phyloP scores from a whole-genome alignment of 2,113 vertebrate species.

The Cebus imitator region DNA sequence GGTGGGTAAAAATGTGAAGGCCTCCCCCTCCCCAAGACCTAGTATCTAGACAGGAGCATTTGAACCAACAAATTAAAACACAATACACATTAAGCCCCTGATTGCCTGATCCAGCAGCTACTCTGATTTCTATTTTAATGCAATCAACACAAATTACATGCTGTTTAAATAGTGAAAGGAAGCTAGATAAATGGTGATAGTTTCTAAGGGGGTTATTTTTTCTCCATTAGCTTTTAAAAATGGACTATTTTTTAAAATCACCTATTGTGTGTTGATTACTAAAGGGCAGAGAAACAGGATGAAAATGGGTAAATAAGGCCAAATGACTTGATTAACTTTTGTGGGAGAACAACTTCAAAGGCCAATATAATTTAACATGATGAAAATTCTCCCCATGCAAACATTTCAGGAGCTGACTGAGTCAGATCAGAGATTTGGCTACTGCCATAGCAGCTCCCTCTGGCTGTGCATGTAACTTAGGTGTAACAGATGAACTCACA shows the following conservation, averaged over 20 bases:
- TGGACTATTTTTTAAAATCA: constrained; percentile 49
- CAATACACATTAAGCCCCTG: constrained; percentile 65
- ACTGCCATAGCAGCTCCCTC: neutral
- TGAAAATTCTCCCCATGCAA: neutral
- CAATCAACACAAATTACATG: constrained; percentile 79
- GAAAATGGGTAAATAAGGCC: constrained; percentile 52
- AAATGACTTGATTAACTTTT: constrained; percentile 53
- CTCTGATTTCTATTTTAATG: constrained; percentile 81
- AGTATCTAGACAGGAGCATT: constrained; percentile 34
- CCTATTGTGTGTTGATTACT: constrained; percentile 71
- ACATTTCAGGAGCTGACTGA: neutral
- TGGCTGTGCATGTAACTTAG: neutral
- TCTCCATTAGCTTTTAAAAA: constrained; percentile 68
- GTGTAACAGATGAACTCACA: neutral
- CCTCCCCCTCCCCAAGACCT: neutral
- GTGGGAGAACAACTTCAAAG: constrained; percentile 38
- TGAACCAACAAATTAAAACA: constrained; percentile 72
- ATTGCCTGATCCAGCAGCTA: constrained; percentile 73
- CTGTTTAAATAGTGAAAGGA: constrained; percentile 75
- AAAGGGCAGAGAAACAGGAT: constrained; percentile 65
- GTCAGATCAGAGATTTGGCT: neutral
- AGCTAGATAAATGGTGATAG: constrained; percentile 60
- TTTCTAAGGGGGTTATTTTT: constrained; percentile 60
- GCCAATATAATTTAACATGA: neutral
- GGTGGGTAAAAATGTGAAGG: neutral